Percentiles rank a stretch among this genome's conserved stretches.
Conservation (phyloP, 2,113 vertebrate genomes). For the Lates calcarifer region DNA sequence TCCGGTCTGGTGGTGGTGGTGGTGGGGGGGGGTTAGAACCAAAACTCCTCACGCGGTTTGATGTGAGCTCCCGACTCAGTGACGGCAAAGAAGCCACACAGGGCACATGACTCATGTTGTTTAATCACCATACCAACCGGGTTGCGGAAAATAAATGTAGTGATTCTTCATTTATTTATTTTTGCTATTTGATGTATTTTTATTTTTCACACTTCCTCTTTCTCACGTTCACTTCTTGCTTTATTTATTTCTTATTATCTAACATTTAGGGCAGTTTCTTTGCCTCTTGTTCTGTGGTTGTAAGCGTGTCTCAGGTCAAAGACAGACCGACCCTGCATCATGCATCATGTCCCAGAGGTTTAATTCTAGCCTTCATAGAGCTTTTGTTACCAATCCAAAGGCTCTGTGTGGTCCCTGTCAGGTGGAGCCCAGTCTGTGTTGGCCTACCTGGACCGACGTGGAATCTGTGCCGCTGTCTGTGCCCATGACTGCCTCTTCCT, state of each 20-base stretch:
- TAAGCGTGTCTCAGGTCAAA: neutral
- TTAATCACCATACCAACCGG: slow-evolving; percentile 38
- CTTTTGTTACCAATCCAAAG: neutral
- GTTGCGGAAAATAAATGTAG: neutral
- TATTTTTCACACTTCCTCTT: neutral
- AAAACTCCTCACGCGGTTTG: slow-evolving; percentile 22
- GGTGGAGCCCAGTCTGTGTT: neutral
- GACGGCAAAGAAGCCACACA: slow-evolving; percentile 39
- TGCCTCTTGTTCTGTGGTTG: neutral
- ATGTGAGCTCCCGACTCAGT: slow-evolving; percentile 13
- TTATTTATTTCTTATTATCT: neutral
- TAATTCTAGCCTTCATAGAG: neutral
- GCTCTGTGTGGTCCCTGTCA: slow-evolving; percentile 23
- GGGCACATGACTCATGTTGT: slow-evolving; percentile 31
- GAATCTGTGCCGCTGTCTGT: slow-evolving; percentile 17
- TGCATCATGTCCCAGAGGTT: neutral
- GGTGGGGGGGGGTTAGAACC: neutral
- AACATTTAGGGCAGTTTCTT: neutral
- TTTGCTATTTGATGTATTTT: neutral
- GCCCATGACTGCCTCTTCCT: slow-evolving; percentile 17
- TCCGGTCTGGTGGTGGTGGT: too few species aligned
- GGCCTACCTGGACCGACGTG: slow-evolving; percentile 38
- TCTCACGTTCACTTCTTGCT: neutral
- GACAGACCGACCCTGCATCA: too few species aligned
- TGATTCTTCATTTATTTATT: neutral